Evolutionary conservation across 2,888 invertebrate species (phyloP).

Genomic region (Thereva nobilitata): DNA sequence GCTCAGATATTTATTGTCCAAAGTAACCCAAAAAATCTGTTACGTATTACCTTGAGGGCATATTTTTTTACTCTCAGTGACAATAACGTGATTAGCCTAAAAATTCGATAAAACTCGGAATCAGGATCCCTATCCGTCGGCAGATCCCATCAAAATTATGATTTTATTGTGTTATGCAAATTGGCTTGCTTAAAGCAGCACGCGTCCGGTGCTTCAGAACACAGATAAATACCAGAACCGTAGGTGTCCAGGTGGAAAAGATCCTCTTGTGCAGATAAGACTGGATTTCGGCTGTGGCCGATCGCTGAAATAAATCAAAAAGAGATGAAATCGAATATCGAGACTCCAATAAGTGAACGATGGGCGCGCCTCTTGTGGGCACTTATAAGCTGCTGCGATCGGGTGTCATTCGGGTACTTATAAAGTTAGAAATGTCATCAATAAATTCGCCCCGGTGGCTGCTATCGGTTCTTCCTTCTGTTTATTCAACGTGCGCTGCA

Average conservation of each 20-base stretch:
- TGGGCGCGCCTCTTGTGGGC: background rate
- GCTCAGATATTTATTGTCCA: no score
- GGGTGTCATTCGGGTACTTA: conserved; percentile 33
- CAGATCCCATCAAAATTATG: conserved; percentile 16
- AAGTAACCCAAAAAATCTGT: no score
- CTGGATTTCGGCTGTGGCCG: conserved; percentile 20
- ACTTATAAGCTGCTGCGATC: background rate
- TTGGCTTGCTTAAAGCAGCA: conserved; percentile 30
- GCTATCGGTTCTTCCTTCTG: conserved; percentile 27
- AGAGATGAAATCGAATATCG: conserved; percentile 26
- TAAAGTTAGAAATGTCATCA: conserved; percentile 35
- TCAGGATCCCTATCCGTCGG: conserved; percentile 15
- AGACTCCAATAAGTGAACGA: background rate
- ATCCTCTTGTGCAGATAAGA: conserved; percentile 20
- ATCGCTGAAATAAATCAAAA: conserved; percentile 27
- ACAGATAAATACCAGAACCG: conserved; percentile 27
- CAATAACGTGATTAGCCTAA: conserved; percentile 4
- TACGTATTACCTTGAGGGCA: no score
- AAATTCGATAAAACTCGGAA: conserved; percentile 16
- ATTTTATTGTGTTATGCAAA: conserved; percentile 29
- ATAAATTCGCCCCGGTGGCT: conserved; percentile 31
- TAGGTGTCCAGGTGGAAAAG: conserved; percentile 26
- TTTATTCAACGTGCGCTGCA: conserved; percentile 8
- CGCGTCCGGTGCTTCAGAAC: conserved; percentile 35
- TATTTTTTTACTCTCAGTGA: background rate